phyloP scores from a whole-genome alignment of 2,797 vertebrate genomes.

The Chelmon rostratus region DNA sequence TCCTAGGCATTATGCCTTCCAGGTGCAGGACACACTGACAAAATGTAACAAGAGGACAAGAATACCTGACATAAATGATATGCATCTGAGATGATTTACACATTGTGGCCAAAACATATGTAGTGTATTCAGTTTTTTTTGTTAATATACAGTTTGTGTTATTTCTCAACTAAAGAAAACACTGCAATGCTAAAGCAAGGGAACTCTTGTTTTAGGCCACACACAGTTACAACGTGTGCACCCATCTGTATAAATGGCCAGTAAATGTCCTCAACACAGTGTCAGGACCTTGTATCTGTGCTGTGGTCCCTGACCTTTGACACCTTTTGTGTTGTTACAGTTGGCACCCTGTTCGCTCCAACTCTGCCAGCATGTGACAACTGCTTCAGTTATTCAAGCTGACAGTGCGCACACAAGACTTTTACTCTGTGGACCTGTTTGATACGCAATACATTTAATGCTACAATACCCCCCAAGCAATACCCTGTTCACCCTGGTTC shows the following conservation, averaged over 20 bases:
- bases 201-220: constrained; percentile 66
- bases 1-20: too few relatives aligned
- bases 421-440: constrained; percentile 5
- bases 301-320: constrained; percentile 71
- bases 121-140: constrained; percentile 7
- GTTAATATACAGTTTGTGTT: not conserved
- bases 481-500: not conserved
- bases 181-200: not conserved
- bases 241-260: constrained; percentile 61
- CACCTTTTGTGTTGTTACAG: constrained; percentile 66
- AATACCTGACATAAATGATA: not conserved
- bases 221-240: constrained; percentile 65
- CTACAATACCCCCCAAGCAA: not conserved
- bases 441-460: not conserved
- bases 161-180: not conserved
- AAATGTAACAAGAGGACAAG: too few relatives aligned
- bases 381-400: constrained; percentile 37
- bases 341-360: constrained; percentile 39
- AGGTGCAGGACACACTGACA: too few relatives aligned
- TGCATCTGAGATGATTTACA: not conserved
- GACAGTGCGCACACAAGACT: not conserved
- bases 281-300: constrained; percentile 62
- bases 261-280: constrained; percentile 65
- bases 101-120: not conserved
- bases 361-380: constrained; percentile 37